Evolutionary conservation across 1,140 invertebrate species (phyloP).

Genomic region (Eueides isabella): DNA sequence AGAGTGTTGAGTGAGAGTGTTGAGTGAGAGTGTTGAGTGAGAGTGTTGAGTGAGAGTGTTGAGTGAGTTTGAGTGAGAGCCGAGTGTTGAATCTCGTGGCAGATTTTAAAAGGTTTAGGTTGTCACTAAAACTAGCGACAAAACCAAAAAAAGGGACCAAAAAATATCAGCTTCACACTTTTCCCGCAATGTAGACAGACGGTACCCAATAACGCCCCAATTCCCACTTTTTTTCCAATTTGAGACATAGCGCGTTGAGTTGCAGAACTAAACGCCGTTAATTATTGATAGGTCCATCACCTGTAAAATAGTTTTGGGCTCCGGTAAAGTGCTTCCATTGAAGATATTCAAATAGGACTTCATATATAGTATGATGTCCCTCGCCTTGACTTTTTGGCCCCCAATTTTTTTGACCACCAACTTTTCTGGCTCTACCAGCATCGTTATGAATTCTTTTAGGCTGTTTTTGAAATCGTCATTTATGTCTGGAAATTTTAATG

Average conservation of each 20-base stretch:
- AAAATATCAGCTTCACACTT: too few relatives aligned
- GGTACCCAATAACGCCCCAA: too few relatives aligned
- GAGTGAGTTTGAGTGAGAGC: too few relatives aligned
- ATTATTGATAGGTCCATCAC: slow-evolving; percentile 74
- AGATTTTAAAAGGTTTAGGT: too few relatives aligned
- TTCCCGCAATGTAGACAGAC: too few relatives aligned
- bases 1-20: too few relatives aligned
- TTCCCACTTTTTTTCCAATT: too few relatives aligned
- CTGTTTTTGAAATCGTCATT: slow-evolving; percentile 94
- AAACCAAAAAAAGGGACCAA: too few relatives aligned
- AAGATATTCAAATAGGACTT: slow-evolving; percentile 98
- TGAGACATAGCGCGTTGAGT: not conserved
- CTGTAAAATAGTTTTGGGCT: slow-evolving; percentile 98
- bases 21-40: too few relatives aligned
- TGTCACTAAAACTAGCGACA: too few relatives aligned
- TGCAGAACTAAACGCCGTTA: not conserved
- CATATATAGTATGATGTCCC: slow-evolving; percentile 97
- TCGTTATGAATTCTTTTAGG: slow-evolving; percentile 91
- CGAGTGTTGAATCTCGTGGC: too few relatives aligned
- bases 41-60: too few relatives aligned
- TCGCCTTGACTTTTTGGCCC: slow-evolving; percentile 94
- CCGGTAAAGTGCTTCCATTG: slow-evolving; percentile 97
- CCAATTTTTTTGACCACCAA: slow-evolving; percentile 97
- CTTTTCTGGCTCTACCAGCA: slow-evolving; percentile 93
- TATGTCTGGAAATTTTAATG: slow-evolving; percentile 86